A percentile compares a stretch with the other conserved stretches of the same genome.
These are phyloP conservation scores for Athene cunicularia DNA, from an alignment of 2,113 vertebrate genomes.

Conservation along the genomic window DNA sequence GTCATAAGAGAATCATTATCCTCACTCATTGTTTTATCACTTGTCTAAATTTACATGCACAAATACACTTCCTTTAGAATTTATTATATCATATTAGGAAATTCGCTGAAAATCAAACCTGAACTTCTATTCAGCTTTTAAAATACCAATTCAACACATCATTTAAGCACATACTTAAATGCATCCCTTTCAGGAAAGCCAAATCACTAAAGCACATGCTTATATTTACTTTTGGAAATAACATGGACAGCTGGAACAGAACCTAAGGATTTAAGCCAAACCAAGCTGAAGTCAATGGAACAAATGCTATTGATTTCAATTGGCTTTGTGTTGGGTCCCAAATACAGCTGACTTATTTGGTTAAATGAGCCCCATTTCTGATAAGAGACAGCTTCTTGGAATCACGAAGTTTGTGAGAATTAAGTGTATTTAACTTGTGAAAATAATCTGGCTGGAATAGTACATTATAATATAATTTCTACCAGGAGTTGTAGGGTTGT, in stretches of 20 bases:
- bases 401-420: background rate
- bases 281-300: background rate
- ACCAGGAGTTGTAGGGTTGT: background rate
- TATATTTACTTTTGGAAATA: background rate
- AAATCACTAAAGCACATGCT: background rate
- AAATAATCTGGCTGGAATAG: background rate
- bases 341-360: background rate
- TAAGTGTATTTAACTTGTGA: background rate
- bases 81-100: background rate
- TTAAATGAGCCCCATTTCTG: background rate
- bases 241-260: background rate
- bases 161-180: background rate
- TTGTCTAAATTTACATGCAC: background rate
- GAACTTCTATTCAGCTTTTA: background rate
- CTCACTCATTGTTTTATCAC: background rate
- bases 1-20: background rate
- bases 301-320: background rate
- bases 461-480: background rate
- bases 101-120: background rate
- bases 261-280: background rate
- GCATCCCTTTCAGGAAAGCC: background rate
- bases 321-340: background rate
- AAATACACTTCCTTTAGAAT: background rate
- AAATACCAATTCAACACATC: background rate
- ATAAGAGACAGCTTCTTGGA: background rate